Conservation (phyloP, 2,797 vertebrate species). For the Siniperca obscura region DNA sequence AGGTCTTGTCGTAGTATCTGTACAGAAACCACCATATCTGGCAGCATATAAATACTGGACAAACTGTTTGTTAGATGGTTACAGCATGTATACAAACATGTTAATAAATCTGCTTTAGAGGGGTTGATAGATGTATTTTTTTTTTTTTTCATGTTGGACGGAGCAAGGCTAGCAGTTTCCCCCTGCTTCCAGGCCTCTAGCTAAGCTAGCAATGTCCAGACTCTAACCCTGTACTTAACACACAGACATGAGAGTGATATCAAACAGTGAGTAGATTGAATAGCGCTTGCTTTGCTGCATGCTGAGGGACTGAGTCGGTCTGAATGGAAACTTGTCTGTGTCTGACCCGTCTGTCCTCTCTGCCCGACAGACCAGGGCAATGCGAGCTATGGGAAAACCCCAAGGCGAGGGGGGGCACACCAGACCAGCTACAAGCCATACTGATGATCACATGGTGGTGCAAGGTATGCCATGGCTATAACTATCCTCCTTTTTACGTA, state of each 20-base stretch:
- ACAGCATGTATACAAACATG: not conserved
- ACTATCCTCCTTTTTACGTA: not conserved
- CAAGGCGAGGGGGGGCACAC: slow-evolving; percentile 95
- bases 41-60: too few species aligned
- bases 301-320: not conserved
- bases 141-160: too few species aligned
- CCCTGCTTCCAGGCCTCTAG: not conserved
- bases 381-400: slow-evolving; percentile 96
- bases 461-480: slow-evolving; percentile 80
- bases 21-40: not conserved
- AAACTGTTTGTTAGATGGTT: not conserved
- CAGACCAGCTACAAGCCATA: slow-evolving; percentile 99
- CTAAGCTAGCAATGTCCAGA: not conserved
- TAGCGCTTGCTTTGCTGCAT: not conserved
- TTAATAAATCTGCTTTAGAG: not conserved
- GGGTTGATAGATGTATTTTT: not conserved
- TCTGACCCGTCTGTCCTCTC: slow-evolving; percentile 56
- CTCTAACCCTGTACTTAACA: not conserved
- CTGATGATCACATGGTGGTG: slow-evolving; percentile 90
- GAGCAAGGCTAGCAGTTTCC: too few species aligned
- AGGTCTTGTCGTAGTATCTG: too few species aligned
- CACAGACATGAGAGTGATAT: not conserved
- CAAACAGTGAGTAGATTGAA: not conserved
- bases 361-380: slow-evolving; percentile 92
- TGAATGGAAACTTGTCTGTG: slow-evolving; percentile 24